Percentiles rank a stretch among this genome's conserved stretches.
phyloP scores from a whole-genome alignment of 2,113 vertebrate genomes.

The Actinemys pallida region DNA sequence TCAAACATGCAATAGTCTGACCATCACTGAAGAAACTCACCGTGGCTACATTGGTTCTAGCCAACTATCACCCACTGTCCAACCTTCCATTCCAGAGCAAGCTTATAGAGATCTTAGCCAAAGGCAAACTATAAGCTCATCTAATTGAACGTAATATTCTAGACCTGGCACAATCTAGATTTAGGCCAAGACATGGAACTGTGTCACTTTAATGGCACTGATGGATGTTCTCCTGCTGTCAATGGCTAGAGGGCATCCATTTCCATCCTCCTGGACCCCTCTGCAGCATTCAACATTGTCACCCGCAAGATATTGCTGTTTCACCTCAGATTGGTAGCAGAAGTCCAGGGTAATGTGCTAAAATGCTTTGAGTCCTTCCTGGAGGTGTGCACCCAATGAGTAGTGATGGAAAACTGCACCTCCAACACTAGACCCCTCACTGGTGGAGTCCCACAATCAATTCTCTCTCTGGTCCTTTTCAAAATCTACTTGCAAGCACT shows the following conservation, averaged over 20 bases:
- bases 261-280: no score
- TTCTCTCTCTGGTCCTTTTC: not conserved
- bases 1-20: no score
- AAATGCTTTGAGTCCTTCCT: not conserved
- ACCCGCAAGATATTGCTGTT: not conserved
- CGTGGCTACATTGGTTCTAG: no score
- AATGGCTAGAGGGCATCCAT: no score
- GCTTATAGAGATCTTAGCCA: no score
- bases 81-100: no score
- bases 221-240: no score
- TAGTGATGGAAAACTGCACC: not conserved
- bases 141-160: not conserved
- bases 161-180: not conserved
- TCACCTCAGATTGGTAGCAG: not conserved
- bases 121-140: not conserved
- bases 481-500: not conserved
- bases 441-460: not conserved
- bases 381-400: not conserved
- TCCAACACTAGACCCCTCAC: not conserved
- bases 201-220: no score
- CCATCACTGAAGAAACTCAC: no score
- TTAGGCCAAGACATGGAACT: not conserved
- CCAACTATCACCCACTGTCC: no score
- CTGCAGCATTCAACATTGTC: not conserved
- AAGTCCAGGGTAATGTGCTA: not conserved